Percentiles rank a stretch among this genome's conserved stretches.
Conservation (phyloP, 2,113 vertebrate species). For the Alligator mississippiensis region DNA sequence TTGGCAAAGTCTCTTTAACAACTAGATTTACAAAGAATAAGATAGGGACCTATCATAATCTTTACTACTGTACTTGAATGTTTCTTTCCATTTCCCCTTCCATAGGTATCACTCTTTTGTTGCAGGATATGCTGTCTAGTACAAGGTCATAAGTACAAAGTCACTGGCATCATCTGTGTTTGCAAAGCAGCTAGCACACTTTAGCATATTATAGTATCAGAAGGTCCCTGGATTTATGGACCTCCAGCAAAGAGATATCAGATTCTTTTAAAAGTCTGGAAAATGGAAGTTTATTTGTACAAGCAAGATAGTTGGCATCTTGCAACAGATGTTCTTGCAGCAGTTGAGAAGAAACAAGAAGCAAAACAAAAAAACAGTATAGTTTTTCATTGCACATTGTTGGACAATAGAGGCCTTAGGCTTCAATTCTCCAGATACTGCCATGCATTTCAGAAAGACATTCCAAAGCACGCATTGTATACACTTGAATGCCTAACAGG, state of each 20-base stretch:
- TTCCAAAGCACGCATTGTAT: slow-evolving; percentile 50
- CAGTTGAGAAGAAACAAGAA: slow-evolving; percentile 57
- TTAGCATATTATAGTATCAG: background rate
- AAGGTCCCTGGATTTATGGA: background rate
- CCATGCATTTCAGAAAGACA: background rate
- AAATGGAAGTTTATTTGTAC: background rate
- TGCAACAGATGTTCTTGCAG: slow-evolving; percentile 52
- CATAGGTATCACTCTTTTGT: background rate
- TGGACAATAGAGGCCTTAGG: slow-evolving; percentile 40
- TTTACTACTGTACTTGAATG: background rate
- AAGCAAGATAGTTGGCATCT: background rate
- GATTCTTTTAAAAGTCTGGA: background rate
- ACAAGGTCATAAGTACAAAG: background rate
- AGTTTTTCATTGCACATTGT: slow-evolving; percentile 10
- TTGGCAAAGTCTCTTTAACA: background rate
- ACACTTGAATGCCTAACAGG: slow-evolving; percentile 8
- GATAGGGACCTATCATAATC: background rate
- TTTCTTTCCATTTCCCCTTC: background rate
- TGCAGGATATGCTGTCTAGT: background rate
- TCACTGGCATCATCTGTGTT: background rate
- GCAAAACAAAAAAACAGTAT: slow-evolving; percentile 56
- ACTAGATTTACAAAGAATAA: background rate
- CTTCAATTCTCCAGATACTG: slow-evolving; percentile 22
- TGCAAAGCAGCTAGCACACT: background rate
- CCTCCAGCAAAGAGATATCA: background rate